Evolutionary conservation across 2,797 vertebrate genomes (phyloP).

Genomic region (Avahi laniger): DNA sequence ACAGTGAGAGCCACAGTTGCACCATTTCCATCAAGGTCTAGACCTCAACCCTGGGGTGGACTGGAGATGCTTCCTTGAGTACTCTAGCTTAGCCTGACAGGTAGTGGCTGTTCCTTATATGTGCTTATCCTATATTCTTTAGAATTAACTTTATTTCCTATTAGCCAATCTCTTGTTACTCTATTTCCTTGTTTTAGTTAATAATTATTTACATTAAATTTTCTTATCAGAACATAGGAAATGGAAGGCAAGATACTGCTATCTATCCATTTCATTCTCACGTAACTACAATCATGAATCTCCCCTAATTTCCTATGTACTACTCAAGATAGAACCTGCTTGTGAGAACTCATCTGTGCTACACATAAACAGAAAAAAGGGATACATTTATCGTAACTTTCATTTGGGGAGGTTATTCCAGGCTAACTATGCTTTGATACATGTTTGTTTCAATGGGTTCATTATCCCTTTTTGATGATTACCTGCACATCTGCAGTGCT

Average conservation of each 20-base stretch:
- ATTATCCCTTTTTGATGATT: neutral
- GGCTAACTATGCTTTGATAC: neutral
- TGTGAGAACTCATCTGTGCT: neutral
- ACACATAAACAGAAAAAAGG: neutral
- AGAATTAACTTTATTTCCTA: conserved; percentile 9
- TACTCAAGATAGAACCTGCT: neutral
- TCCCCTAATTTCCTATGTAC: neutral
- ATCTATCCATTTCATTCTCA: neutral
- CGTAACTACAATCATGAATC: neutral
- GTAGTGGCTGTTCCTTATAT: neutral
- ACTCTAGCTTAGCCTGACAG: neutral
- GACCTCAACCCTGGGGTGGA: neutral
- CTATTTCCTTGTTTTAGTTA: neutral
- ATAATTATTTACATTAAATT: conserved; percentile 6
- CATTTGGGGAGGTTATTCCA: neutral
- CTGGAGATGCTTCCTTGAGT: neutral
- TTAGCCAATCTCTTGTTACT: neutral
- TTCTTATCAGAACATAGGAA: neutral
- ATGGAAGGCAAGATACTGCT: neutral
- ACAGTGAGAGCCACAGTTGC: neutral
- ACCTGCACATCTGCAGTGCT: neutral
- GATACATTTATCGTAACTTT: neutral
- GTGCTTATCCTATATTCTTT: neutral
- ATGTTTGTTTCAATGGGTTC: neutral
- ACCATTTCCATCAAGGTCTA: neutral